These are phyloP conservation scores for Caenorhabditis becei DNA, from an alignment of 2,888 invertebrate species.

Conservation along the genomic window DNA sequence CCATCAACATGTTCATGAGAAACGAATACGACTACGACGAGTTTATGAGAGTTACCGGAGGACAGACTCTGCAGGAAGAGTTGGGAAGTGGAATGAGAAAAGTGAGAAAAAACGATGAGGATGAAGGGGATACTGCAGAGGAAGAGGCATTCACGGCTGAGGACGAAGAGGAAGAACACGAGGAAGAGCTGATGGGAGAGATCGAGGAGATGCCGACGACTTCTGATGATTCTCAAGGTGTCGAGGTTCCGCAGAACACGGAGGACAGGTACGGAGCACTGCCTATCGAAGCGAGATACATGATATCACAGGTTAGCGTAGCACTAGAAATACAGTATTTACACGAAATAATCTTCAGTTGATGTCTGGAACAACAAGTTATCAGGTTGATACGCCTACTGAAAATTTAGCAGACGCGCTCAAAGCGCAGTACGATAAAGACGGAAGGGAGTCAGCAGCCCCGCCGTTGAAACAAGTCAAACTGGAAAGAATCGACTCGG, in stretches of 20 bases:
- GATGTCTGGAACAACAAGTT: slow-evolving; percentile 22
- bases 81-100: slow-evolving; percentile 21
- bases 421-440: slow-evolving; percentile 10
- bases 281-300: slow-evolving; percentile 36
- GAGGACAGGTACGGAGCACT: slow-evolving; percentile 39
- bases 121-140: slow-evolving; percentile 20
- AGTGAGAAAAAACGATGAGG: slow-evolving; percentile 9
- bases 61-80: slow-evolving; percentile 69
- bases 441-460: not conserved
- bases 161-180: slow-evolving; percentile 42
- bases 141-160: slow-evolving; percentile 21
- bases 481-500: not conserved
- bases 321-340: not conserved
- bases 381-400: not conserved
- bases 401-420: slow-evolving; percentile 28
- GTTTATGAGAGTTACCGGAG: slow-evolving; percentile 72
- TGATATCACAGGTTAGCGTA: slow-evolving; percentile 22
- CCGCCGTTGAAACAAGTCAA: slow-evolving; percentile 38
- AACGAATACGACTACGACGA: slow-evolving; percentile 69
- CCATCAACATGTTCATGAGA: slow-evolving; percentile 63
- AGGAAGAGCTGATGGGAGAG: slow-evolving; percentile 38
- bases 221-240: not conserved
- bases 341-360: slow-evolving; percentile 10
- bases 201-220: slow-evolving; percentile 12
- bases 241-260: not conserved